phyloP scores from a whole-genome alignment of 2,113 vertebrate species.

The Psittacula cyanocephala region DNA sequence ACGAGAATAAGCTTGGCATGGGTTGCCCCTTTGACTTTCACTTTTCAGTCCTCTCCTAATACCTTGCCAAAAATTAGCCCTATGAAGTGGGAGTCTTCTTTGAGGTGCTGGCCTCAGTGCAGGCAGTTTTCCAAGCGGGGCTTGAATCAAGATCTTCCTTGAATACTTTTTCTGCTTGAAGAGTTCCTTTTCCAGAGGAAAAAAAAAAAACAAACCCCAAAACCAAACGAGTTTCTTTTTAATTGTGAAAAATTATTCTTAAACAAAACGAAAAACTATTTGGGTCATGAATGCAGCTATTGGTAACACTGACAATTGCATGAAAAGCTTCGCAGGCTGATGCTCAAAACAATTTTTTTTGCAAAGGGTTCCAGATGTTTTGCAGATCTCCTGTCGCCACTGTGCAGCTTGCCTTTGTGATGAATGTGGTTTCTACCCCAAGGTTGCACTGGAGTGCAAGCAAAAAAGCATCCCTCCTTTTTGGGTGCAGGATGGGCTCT shows the following conservation, averaged over 20 bases:
- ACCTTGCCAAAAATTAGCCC: background rate
- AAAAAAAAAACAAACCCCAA: background rate
- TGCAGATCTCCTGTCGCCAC: background rate
- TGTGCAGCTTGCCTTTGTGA: background rate
- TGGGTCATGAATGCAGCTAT: background rate
- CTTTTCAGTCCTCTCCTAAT: background rate
- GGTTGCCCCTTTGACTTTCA: background rate
- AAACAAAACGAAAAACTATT: background rate
- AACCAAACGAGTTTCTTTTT: background rate
- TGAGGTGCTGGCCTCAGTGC: background rate
- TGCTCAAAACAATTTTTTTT: background rate
- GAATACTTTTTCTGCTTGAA: background rate
- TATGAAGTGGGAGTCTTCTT: background rate
- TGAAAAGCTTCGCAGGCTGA: background rate
- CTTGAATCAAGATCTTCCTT: background rate
- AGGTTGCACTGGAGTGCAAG: background rate
- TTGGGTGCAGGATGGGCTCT: background rate
- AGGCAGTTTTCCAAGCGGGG: background rate
- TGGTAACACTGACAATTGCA: background rate
- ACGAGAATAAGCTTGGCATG: fast-evolving
- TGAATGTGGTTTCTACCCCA: background rate
- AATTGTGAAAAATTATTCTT: background rate
- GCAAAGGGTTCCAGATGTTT: background rate
- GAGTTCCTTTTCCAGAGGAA: background rate
- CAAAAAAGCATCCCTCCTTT: background rate